A percentile compares a stretch with the other conserved stretches of the same genome.
phyloP scores from a whole-genome alignment of 2,113 vertebrate genomes.

The Callospermophilus lateralis region DNA sequence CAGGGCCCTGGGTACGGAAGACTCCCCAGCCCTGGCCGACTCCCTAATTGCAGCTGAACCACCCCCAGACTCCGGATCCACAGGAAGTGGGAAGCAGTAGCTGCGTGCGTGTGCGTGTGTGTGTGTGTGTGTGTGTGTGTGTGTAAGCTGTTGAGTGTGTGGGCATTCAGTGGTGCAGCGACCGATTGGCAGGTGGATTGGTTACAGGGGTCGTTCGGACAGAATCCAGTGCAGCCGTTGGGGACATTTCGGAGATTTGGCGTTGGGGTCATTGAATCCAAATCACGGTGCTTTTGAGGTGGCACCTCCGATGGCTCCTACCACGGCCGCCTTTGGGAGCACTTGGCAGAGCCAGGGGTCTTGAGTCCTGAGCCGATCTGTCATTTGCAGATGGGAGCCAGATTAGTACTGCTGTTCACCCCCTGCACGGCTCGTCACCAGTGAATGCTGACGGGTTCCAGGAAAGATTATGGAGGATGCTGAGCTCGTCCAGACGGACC shows the following conservation, averaged over 20 bases:
- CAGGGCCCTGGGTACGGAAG: background rate
- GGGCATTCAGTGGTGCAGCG: no score
- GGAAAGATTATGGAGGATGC: background rate
- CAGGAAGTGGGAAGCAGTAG: background rate
- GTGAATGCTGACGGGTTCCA: background rate
- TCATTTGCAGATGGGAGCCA: conserved; percentile 1
- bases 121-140: no score
- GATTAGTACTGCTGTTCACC: background rate
- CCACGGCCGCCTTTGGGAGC: background rate
- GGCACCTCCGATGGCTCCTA: background rate
- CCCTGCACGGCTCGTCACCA: background rate
- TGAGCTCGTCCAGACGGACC: no score
- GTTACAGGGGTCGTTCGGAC: background rate
- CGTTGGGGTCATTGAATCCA: background rate
- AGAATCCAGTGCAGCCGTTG: background rate
- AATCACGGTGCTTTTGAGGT: fast-evolving
- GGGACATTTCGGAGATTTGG: no score
- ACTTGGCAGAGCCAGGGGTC: background rate
- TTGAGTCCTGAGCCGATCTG: background rate
- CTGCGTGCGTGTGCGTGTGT: no score
- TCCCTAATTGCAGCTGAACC: background rate
- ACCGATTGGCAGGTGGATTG: fast-evolving
- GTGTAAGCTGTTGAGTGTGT: no score
- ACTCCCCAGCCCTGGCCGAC: no score
- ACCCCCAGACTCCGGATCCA: background rate